Evolutionary conservation across 2,888 invertebrate genomes (phyloP), one percentile per base, ranked within the genome.

Genomic region (Drosophila testacea): DNA sequence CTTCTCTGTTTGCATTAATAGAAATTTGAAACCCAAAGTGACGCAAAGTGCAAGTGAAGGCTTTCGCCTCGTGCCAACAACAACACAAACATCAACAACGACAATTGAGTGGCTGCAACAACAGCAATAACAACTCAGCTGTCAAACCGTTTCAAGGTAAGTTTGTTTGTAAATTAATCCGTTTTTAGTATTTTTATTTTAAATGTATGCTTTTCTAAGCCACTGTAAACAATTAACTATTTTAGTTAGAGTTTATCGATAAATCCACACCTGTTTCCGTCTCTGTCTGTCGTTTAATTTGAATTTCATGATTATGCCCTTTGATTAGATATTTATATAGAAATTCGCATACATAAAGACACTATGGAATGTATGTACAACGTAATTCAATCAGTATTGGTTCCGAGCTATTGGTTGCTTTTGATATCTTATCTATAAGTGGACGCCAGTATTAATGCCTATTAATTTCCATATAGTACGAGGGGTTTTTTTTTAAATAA

Each of bases 141-240:
- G 77, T 62, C 65, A 81, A 77, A 72, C 67, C 59, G 73, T 79
- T 86, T 82, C 89, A 85, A 85, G 89, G 85, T 85, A 71, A 85
- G 85, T 89, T 74, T 85, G 78, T 83, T 88, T 82, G 75, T 71
- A 73, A 80, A 76, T 77, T 69, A 86, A 87, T 87, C 60, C 59
- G 82, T 87, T 88, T 72, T 50, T 32, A 36, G 30, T 36, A 34
- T 46, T 64, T 39, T 34, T 59, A 9, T 34, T 39, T 38, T 32
- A 30, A 16, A 10, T 51, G n/a, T 11, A 44, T 10, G 28, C 32
- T 46, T 34, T 13, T 30, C 16, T 22, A 42, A 42, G 16, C 10
- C n/a, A 41, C 30, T 51, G 50, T 10, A 61, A 22, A 30, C n/a
- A 69, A 30, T 46, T 34, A 39, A 13, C 16, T 30, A 7, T 39